phyloP scores from a whole-genome alignment of 2,113 vertebrate species.

The Phyllostomus hastatus region DNA sequence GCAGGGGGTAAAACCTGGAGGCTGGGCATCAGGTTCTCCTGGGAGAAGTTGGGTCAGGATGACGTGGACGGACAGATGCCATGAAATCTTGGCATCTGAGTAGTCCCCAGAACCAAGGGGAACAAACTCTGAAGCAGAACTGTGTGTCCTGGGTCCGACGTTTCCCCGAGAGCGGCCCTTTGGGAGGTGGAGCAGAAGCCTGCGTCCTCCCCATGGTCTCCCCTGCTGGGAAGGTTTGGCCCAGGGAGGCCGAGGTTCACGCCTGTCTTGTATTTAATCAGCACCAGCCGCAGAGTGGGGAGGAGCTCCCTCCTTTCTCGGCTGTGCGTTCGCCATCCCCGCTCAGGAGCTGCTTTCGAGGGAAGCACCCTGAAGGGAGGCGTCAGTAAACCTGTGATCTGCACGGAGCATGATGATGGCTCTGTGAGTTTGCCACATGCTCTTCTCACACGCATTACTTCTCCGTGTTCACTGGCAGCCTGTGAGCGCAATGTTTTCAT shows the following conservation, averaged over 20 bases:
- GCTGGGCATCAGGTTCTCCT: background rate
- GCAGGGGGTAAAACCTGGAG: background rate
- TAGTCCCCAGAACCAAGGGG: background rate
- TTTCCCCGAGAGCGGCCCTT: background rate
- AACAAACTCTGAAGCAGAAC: background rate
- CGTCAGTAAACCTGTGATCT: accelerated
- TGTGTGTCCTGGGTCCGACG: accelerated
- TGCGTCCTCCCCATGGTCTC: accelerated
- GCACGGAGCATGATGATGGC: background rate
- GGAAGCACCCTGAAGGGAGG: background rate
- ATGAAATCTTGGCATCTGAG: background rate
- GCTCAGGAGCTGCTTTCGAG: background rate
- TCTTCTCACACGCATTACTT: background rate
- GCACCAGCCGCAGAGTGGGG: background rate
- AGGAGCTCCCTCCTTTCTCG: background rate
- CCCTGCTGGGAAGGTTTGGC: background rate
- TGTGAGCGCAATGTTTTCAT: background rate
- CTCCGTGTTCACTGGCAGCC: background rate
- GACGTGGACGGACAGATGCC: accelerated
- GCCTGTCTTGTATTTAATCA: background rate
- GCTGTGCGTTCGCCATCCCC: background rate
- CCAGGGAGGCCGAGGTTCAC: background rate
- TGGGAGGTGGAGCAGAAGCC: background rate
- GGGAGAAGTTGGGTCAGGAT: background rate
- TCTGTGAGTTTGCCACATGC: background rate